These are phyloP conservation scores for Bos indicus DNA, from an alignment of 2,113 vertebrate species.

Conservation along the genomic window DNA sequence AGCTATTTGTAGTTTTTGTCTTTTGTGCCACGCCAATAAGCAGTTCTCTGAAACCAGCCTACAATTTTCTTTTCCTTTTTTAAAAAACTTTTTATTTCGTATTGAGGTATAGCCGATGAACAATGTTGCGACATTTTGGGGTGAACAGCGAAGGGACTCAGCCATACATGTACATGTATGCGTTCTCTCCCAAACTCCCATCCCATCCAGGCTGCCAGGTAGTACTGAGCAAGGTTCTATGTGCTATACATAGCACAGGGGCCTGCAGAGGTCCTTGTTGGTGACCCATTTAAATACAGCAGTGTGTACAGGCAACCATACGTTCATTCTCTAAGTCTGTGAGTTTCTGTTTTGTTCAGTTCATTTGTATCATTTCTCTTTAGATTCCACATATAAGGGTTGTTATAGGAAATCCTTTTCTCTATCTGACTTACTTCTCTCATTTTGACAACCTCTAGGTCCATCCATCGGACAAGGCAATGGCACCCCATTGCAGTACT, in stretches of 20 bases:
- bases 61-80: background rate
- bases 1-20: background rate
- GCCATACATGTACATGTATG: background rate
- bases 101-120: background rate
- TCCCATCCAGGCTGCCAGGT: background rate
- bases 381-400: background rate
- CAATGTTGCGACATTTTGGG: rapidly evolving
- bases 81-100: background rate
- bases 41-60: background rate
- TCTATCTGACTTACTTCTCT: background rate
- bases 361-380: background rate
- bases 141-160: background rate
- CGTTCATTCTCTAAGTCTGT: background rate
- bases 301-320: background rate
- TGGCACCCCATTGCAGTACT: too few species aligned
- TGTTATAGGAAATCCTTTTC: background rate
- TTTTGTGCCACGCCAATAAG: background rate
- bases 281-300: background rate
- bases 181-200: background rate
- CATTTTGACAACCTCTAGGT: background rate
- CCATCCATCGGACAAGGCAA: background rate
- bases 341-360: background rate
- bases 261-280: background rate
- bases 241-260: background rate
- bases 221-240: background rate